phyloP scores from a whole-genome alignment of 1,140 invertebrate genomes.

The Zaprionus inermis region DNA sequence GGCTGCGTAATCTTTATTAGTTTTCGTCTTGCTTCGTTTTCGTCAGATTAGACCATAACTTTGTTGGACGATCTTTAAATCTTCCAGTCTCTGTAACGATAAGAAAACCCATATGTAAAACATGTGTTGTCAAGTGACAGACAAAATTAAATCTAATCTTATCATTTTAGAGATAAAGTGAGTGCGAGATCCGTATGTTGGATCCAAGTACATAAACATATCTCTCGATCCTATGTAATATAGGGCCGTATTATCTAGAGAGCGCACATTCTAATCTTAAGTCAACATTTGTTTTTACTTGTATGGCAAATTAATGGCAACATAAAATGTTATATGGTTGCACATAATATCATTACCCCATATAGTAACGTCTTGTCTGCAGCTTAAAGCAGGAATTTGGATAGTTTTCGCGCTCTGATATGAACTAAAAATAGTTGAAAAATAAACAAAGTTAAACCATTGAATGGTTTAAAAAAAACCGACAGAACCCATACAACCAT shows the following conservation, averaged over 20 bases:
- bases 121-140: conserved; percentile 5
- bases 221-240: conserved; percentile 3
- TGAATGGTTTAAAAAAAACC: background rate
- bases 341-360: background rate
- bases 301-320: conserved; percentile 13
- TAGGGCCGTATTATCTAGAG: conserved; percentile 9
- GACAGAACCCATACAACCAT: background rate
- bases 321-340: conserved; percentile 9
- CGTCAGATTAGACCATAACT: conserved; percentile 52
- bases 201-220: conserved; percentile 17
- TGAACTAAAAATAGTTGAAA: background rate
- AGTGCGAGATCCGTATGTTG: background rate
- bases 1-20: conserved; percentile 27
- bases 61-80: conserved; percentile 7
- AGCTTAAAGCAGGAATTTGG: conserved; percentile 4
- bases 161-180: background rate
- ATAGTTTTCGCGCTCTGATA: background rate
- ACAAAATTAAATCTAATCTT: conserved; percentile 9
- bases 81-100: conserved; percentile 12
- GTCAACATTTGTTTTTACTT: background rate
- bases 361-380: conserved; percentile 18
- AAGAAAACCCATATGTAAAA: conserved; percentile 3
- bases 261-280: conserved; percentile 22
- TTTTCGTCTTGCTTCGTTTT: conserved; percentile 16
- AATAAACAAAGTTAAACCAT: background rate